Percentiles rank a stretch among this genome's conserved stretches.
These are phyloP conservation scores for Melieria crassipennis DNA, from an alignment of 2,888 invertebrate species.

Conservation along the genomic window DNA sequence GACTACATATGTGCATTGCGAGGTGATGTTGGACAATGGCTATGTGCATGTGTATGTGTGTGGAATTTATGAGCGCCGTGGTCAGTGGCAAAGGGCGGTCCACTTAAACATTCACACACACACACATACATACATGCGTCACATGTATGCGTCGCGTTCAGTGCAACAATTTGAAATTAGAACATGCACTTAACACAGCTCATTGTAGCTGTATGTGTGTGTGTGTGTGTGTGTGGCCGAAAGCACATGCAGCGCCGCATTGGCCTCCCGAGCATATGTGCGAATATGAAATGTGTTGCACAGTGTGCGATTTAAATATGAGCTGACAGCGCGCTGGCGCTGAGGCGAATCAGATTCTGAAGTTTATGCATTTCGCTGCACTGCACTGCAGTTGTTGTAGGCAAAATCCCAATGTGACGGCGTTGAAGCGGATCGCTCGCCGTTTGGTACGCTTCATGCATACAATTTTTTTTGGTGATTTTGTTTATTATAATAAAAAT, in stretches of 20 bases:
- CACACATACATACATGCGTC: not conserved
- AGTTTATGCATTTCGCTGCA: no score
- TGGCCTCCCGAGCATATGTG: constrained; percentile 7
- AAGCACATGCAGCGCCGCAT: constrained; percentile 17
- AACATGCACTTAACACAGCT: constrained; percentile 19
- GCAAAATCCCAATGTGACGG: no score
- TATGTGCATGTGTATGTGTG: not conserved
- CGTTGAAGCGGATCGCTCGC: no score
- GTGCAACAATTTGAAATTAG: constrained; percentile 22
- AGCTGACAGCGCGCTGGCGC: no score
- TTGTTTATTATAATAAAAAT: no score
- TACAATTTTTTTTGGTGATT: no score
- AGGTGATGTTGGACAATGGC: no score
- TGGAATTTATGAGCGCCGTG: not conserved
- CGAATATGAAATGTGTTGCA: constrained; percentile 15
- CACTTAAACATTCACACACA: not conserved
- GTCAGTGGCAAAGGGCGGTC: not conserved
- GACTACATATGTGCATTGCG: not conserved
- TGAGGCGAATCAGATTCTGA: no score
- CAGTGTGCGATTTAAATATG: no score
- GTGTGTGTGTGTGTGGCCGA: not conserved
- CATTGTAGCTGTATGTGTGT: constrained; percentile 2
- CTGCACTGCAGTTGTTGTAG: no score
- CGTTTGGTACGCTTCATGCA: no score
- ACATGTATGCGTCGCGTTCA: not conserved